phyloP scores from a whole-genome alignment of 2,888 invertebrate species.

The Ramazzottius varieornatus region DNA sequence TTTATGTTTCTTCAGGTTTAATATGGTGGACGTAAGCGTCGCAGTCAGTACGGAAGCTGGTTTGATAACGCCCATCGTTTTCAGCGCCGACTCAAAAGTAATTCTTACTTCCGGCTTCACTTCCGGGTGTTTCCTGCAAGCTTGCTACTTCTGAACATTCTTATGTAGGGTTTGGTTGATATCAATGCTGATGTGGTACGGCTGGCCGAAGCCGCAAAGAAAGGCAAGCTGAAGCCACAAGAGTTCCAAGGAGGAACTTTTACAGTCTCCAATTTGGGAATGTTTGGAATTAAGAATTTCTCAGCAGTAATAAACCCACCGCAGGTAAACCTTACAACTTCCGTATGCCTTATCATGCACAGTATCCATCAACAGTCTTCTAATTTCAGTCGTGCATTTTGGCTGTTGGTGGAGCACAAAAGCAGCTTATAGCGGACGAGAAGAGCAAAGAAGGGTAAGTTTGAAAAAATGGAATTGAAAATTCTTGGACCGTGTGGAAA shows the following conservation, averaged over 20 bases:
- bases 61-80: conserved; percentile 83
- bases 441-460: conserved; percentile 45
- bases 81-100: conserved; percentile 55
- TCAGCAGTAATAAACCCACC: conserved; percentile 41
- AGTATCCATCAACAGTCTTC: background rate
- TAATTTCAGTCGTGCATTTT: conserved; percentile 44
- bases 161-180: conserved; percentile 39
- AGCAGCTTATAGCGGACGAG: conserved; percentile 43
- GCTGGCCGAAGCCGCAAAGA: conserved; percentile 32
- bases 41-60: conserved; percentile 86
- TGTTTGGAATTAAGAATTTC: conserved; percentile 38
- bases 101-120: background rate
- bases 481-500: background rate
- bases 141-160: background rate
- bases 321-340: conserved; percentile 21
- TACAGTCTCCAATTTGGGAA: conserved; percentile 37
- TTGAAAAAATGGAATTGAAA: background rate
- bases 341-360: background rate
- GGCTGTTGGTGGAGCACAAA: conserved; percentile 56
- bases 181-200: conserved; percentile 52
- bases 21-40: conserved; percentile 75
- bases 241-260: conserved; percentile 35
- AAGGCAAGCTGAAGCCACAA: conserved; percentile 36
- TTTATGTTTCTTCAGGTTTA: conserved; percentile 49
- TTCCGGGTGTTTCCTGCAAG: conserved; percentile 2